Conservation (phyloP, 2,113 vertebrate species). For the Eurypyga helias region DNA sequence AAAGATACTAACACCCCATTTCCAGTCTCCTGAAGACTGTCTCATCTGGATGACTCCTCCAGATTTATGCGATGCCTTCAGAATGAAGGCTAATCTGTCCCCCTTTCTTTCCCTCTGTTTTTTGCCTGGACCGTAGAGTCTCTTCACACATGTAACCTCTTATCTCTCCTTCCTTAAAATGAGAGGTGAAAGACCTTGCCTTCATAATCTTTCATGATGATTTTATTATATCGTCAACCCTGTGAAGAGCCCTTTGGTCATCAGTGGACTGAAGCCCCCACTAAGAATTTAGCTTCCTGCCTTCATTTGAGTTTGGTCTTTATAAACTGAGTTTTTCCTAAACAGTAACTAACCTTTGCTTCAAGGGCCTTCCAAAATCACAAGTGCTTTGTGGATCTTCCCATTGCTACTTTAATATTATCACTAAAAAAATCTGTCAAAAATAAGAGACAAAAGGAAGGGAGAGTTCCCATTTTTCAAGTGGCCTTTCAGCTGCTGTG, state of each 20-base stretch:
- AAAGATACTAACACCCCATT: not conserved
- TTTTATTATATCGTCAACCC: not conserved
- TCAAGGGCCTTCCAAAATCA: not conserved
- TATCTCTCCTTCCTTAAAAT: not conserved
- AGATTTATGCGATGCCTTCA: not conserved
- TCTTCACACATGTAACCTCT: not conserved
- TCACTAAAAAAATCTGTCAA: not conserved
- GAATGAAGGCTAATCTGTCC: not conserved
- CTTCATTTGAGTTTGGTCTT: not conserved
- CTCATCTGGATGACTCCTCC: not conserved
- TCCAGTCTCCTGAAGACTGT: not conserved
- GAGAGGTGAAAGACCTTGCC: not conserved
- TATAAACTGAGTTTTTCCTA: not conserved
- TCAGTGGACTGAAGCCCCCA: not conserved
- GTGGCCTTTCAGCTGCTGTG: not conserved
- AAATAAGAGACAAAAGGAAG: not conserved
- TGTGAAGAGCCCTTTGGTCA: not conserved
- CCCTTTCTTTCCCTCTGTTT: not conserved
- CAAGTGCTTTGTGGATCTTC: not conserved
- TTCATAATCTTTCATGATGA: not conserved
- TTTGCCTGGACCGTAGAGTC: not conserved
- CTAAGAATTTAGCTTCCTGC: not conserved
- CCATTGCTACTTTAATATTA: not conserved
- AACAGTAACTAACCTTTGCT: not conserved
- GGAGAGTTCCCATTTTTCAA: not conserved